Conservation (phyloP, 2,113 vertebrate genomes). For the Opisthocomus hoazin region DNA sequence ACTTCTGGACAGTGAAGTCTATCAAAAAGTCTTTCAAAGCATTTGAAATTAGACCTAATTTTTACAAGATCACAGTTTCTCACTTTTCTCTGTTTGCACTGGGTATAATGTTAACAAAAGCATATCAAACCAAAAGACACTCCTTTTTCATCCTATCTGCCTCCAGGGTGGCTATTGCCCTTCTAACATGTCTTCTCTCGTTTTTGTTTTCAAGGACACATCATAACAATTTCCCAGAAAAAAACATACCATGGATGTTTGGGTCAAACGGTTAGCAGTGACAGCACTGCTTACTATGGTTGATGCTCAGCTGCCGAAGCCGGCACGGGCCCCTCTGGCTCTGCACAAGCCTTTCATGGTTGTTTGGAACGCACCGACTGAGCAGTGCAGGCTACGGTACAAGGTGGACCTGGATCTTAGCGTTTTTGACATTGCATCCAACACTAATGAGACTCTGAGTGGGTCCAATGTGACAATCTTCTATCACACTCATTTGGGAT, state of each 20-base stretch:
- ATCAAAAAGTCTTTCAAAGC: not conserved
- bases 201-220: conserved; percentile 29
- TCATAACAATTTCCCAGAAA: not conserved
- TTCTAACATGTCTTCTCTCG: not conserved
- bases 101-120: not conserved
- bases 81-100: not conserved
- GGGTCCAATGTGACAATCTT: conserved; percentile 87
- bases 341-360: conserved; percentile 82
- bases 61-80: not conserved
- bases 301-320: conserved; percentile 54
- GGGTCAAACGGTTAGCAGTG: conserved; percentile 4
- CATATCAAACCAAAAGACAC: not conserved
- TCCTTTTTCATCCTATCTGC: not conserved
- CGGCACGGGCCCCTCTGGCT: conserved; percentile 69
- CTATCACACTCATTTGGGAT: conserved; percentile 85
- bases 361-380: conserved; percentile 86
- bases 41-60: not conserved
- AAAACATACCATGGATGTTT: conserved; percentile 51
- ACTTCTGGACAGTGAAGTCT: not conserved
- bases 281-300: not conserved
- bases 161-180: not conserved
- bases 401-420: conserved; percentile 85
- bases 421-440: conserved; percentile 84
- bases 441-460: conserved; percentile 84
- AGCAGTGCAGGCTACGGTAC: conserved; percentile 82